Evolutionary conservation across 2,888 invertebrate species (phyloP), one percentile per base, ranked within the genome.

Genomic region (Epinotia bilunana): DNA sequence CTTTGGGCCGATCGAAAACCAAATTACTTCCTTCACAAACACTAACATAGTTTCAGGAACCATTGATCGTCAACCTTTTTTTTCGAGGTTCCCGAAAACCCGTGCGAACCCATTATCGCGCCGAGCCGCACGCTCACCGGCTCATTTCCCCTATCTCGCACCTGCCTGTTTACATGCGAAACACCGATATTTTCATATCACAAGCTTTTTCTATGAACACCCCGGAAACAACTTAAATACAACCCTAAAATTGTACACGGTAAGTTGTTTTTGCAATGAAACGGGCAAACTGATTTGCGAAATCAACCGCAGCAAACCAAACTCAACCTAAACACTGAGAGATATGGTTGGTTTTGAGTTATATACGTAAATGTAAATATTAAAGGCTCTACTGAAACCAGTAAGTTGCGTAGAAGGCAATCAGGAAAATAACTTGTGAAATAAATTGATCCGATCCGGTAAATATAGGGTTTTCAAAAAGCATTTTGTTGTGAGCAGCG

Each of bases 151-250:
- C 77, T 76, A 80, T 79, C 79, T 80, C 76, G 74, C 83, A 82
- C 82, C 85, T 84, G 83, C 82, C 81, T 81, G 79, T 84, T 81
- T 81, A 84, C 85, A 86, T 84, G 86, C 83, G 79, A 86, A 86
- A 87, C 84, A 83, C 84, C 83, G 83, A 87, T 86, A 88, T 88
- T 89, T 86, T 86, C 84, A 86, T 86, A 84, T 85, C 83, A 83
- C 84, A 84, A 80, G 80, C 77, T 83, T 80, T 82, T 80, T 79
- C 78, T 77, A 49, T 75, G 5, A 68, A 61, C 39, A 12, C 18
- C 23, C 12, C 3, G 9, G 11, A 39, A 18, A 0, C 60, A 73
- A 67, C 18, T 20, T 23, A 73, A n/a, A 77, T 67, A 60, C 23
- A 74, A 77, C 78, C 78, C 78, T 79, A 80, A 46, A 12, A 18